Base-by-base conservation (phyloP, 2,797 vertebrate genomes). In the Urocyon cinereoargenteus region DNA sequence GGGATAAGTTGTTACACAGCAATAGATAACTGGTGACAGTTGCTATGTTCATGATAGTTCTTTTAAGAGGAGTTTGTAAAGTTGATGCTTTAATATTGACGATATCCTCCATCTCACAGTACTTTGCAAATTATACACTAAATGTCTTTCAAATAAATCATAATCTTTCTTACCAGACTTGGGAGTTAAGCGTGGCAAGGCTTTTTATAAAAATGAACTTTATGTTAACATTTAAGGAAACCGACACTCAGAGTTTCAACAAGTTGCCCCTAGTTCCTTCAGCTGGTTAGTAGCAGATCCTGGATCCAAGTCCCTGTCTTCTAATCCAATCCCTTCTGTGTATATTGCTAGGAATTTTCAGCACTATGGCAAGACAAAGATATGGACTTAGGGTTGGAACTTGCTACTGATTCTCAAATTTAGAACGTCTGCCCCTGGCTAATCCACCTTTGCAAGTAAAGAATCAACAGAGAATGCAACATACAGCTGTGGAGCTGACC, bases 151-250 rank as follows among this genome's bases (percentile, higher is more conserved):
- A 91, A 82, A 78, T 34, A 86, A 53, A 55, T 66, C 57, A 22
- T 45, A 78, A 77, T 95, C 5, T 66, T 90, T 92, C 57, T 83
- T 78, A 62, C 68, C 79, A 93, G 82, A 90, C 18, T 78, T 87
- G 19, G 59, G 55, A 92, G 51, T 36, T 88, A 90, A 7, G 12
- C 24, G 64, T 14, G 2, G 15, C 26, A 53, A 19, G 21, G 31
- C 12, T 62, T 34, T 94, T 95, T 45, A 45, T 45, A 45, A 45
- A 45, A 53, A 86, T 59, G 68, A 89, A 64, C 2, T 62, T 92
- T 82, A 72, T 78, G 53, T 95, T 86, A 82, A 82, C 22, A 34
- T 83, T 84, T 73, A 28, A 91, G 59, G 40, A 93, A 90, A 86
- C 9, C 73, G 34, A 93, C 72, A 28, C 28, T 73, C 34, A 89